These are phyloP conservation scores for Mactromeris polynyma DNA, from an alignment of 2,888 invertebrate genomes.

Conservation along the genomic window DNA sequence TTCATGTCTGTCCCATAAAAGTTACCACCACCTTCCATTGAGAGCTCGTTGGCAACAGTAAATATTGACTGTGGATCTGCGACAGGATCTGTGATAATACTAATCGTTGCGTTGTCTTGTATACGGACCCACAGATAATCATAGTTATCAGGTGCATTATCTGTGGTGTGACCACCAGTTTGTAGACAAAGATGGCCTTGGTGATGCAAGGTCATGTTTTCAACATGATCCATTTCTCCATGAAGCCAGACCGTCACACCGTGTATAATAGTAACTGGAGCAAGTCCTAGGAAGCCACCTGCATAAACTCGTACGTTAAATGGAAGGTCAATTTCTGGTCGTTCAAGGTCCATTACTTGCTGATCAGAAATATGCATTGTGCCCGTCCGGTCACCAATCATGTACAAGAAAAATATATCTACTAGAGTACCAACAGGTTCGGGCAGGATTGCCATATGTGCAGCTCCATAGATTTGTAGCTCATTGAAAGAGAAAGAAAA, in stretches of 20 bases:
- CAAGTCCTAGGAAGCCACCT: constrained; percentile 75
- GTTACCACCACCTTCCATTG: constrained; percentile 79
- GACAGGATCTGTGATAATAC: constrained; percentile 74
- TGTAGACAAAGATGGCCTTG: constrained; percentile 75
- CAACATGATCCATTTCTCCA: constrained; percentile 76
- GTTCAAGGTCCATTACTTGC: constrained; percentile 75
- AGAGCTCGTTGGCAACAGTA: constrained; percentile 64
- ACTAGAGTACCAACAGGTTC: constrained; percentile 64
- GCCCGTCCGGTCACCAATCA: constrained; percentile 82
- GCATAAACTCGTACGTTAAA: constrained; percentile 77
- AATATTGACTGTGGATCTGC: constrained; percentile 68
- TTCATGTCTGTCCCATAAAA: constrained; percentile 75
- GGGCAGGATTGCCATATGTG: constrained; percentile 75
- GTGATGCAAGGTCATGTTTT: constrained; percentile 77
- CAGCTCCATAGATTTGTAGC: constrained; percentile 77
- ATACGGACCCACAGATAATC: constrained; percentile 72
- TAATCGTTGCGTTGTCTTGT: constrained; percentile 78
- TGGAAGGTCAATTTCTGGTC: constrained; percentile 77
- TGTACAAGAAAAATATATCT: constrained; percentile 78
- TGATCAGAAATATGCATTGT: constrained; percentile 78
- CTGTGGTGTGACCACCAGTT: constrained; percentile 71
- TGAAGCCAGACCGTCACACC: constrained; percentile 79
- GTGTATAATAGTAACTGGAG: constrained; percentile 77
- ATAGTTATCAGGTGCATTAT: constrained; percentile 57
- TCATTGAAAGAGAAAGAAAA: constrained; percentile 76